Percentiles rank a stretch among this genome's conserved stretches.
phyloP scores from a whole-genome alignment of 2,888 invertebrate species.

The Eristalinus sepulchralis region DNA sequence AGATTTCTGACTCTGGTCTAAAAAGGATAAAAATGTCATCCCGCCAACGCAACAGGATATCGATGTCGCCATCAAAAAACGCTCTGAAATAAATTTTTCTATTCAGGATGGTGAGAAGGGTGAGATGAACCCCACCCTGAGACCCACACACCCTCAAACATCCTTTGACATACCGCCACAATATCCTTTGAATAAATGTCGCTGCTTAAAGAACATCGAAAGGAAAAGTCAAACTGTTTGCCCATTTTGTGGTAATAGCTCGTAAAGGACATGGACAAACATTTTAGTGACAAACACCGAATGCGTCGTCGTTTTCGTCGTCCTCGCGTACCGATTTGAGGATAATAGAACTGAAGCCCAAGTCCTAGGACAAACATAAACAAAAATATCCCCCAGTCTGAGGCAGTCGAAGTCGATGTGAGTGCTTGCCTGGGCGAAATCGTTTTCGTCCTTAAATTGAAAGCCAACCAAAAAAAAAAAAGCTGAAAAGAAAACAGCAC shows the following conservation, averaged over 20 bases:
- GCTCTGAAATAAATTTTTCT: too few relatives aligned
- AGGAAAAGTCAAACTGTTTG: constrained; percentile 1
- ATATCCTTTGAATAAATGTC: background rate
- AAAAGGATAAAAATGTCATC: too few relatives aligned
- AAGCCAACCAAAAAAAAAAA: background rate
- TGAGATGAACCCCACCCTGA: too few relatives aligned
- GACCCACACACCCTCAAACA: too few relatives aligned
- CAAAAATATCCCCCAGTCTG: background rate
- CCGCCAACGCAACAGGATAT: too few relatives aligned
- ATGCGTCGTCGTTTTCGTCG: constrained; percentile 5
- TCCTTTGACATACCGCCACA: too few relatives aligned
- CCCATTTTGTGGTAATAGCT: constrained; percentile 28
- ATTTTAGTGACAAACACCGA: constrained; percentile 22
- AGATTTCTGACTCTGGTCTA: too few relatives aligned
- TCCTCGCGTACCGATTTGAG: background rate
- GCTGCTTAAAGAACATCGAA: background rate
- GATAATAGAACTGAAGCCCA: constrained; percentile 4
- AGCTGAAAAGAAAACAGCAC: background rate
- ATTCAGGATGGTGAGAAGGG: too few relatives aligned
- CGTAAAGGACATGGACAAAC: constrained; percentile 11
- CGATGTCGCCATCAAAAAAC: too few relatives aligned
- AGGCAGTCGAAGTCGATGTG: background rate
- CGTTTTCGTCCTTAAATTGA: background rate
- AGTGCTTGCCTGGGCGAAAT: background rate
- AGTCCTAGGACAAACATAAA: constrained; percentile 4